Conservation (phyloP, 2,113 vertebrate species). For the Sapayoa aenigma region DNA sequence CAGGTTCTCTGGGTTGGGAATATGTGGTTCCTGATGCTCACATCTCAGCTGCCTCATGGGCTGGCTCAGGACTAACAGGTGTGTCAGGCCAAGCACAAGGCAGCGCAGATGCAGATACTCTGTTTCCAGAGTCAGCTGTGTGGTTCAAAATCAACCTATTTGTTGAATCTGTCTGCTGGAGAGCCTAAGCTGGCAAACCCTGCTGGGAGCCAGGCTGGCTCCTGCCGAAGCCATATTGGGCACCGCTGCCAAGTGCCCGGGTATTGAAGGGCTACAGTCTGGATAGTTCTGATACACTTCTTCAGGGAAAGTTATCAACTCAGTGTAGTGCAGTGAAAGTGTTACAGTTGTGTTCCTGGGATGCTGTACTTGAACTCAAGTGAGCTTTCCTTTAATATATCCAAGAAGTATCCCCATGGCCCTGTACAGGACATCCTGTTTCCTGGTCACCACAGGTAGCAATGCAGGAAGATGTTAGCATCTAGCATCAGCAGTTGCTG, state of each 20-base stretch:
- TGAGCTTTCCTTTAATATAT: neutral
- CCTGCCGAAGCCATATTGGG: neutral
- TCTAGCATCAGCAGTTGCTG: slow-evolving; percentile 12
- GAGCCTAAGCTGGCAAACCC: neutral
- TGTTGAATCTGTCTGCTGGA: neutral
- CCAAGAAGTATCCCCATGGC: neutral
- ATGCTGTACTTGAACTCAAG: neutral
- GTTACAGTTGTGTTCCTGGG: neutral
- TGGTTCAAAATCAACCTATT: neutral
- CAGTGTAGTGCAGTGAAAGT: neutral
- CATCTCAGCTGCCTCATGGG: neutral
- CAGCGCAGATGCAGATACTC: neutral
- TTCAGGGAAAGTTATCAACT: neutral
- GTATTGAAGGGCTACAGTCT: neutral
- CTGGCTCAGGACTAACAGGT: neutral
- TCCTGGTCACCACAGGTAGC: neutral
- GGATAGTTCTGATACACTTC: neutral
- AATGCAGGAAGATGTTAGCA: neutral
- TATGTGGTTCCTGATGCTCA: fast-evolving
- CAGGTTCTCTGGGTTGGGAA: neutral
- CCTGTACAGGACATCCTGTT: neutral
- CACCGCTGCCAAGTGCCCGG: neutral
- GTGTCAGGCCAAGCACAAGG: neutral
- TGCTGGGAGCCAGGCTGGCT: neutral
- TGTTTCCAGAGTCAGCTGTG: neutral